Evolutionary conservation across 2,888 invertebrate species (phyloP), one percentile per base, ranked within the genome.

Genomic region (Ophion ellenae): DNA sequence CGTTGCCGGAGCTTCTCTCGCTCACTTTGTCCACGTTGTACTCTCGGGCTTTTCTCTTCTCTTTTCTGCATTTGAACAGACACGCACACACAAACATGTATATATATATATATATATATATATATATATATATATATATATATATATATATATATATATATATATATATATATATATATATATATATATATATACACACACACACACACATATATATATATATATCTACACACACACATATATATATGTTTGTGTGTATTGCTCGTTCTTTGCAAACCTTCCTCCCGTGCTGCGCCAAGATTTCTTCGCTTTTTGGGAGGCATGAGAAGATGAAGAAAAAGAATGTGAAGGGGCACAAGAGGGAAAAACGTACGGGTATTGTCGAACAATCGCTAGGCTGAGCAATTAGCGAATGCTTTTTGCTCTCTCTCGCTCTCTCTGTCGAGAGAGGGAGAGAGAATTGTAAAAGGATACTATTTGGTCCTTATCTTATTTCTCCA

Each of bases 361-460:
- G 59, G 57, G 78, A 59, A 78, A 76, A 74, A 47, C 75, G 28
- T 71, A 28, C 82, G 57, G 81, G 86, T 77, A 88, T 87, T 88
- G 89, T 89, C 86, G 81, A 86, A 81, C 78, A 70, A 80, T 77
- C 78, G 82, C 76, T 86, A 85, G 87, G 86, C 81, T 86, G 78
- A 86, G 88, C 89, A 89, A 89, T 89, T 89, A 89, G 89, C 87
- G 75, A 70, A 83, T 77, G 71, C 84, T 77, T 81, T 81, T 80
- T 78, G 53, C 63, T 47, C 63, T 79, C 80, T 61, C 74, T 24
- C 63, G 36, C 63, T 79, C 80, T 61, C 74, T 24, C 67, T 17
- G 0, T 11, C 10, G 47, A 14, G 47, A 47, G 47, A 47, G 11
- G 14, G 14, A 47, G 47, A 47, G 47, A 32, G 2, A 32, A 32